Evolutionary conservation across 2,888 invertebrate genomes (phyloP).

Genomic region (Allygus modestus): DNA sequence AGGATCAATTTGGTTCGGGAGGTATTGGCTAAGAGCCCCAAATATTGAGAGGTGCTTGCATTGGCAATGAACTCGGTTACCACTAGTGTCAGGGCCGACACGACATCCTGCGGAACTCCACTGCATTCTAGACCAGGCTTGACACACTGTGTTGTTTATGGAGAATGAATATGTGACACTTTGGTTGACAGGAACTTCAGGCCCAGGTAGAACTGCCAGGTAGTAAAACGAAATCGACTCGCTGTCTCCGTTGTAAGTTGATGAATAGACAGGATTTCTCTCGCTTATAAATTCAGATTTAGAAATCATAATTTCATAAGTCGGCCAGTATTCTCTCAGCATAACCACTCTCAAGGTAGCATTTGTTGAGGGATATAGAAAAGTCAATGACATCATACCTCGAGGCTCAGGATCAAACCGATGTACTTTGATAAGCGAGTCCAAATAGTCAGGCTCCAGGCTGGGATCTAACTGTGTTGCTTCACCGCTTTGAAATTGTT

Average conservation of each 20-base stretch:
- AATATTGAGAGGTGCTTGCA: neutral
- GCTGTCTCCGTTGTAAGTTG: neutral
- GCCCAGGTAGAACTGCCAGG: neutral
- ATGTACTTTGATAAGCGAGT: neutral
- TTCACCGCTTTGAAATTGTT: neutral
- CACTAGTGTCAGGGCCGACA: neutral
- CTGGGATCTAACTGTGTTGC: neutral
- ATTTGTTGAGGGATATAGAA: neutral
- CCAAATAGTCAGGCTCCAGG: neutral
- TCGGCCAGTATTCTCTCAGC: neutral
- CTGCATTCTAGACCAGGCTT: neutral
- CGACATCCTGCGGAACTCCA: neutral
- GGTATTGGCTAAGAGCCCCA: neutral
- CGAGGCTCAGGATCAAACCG: neutral
- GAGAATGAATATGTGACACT: neutral
- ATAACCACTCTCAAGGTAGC: neutral
- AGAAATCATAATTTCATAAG: neutral
- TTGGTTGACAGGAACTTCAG: neutral
- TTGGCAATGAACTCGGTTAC: neutral
- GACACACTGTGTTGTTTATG: neutral
- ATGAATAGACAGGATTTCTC: neutral
- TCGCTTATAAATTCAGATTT: neutral
- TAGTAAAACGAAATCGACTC: neutral
- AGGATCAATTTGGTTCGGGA: slow-evolving; percentile 65
- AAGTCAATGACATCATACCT: neutral